Conservation (phyloP, 2,113 vertebrate genomes). For the Amblyopsis rosae region DNA sequence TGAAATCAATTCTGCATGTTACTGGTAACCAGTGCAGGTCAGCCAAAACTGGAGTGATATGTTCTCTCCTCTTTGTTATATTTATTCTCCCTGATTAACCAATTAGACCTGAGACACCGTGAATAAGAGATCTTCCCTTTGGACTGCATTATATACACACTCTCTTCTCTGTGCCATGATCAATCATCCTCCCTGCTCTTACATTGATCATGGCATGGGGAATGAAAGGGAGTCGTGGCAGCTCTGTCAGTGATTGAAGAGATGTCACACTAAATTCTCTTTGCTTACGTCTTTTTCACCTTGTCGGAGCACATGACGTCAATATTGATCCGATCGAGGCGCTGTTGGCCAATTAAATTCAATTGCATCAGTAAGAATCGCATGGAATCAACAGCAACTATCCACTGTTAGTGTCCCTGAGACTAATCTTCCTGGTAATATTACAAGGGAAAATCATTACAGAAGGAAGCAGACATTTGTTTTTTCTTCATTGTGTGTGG, state of each 20-base stretch:
- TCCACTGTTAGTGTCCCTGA: conserved; percentile 8
- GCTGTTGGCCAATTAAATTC: conserved; percentile 55
- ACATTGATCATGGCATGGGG: conserved; percentile 33
- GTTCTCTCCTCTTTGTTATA: too few species aligned
- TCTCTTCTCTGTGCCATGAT: conserved; percentile 37
- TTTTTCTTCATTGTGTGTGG: not conserved
- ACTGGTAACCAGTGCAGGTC: too few species aligned
- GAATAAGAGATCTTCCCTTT: conserved; percentile 58
- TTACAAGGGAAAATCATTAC: too few species aligned
- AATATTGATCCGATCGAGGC: conserved; percentile 56
- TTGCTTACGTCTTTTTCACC: conserved; percentile 60
- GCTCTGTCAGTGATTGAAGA: conserved; percentile 59
- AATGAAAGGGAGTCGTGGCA: conserved; percentile 49
- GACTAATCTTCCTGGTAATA: too few species aligned
- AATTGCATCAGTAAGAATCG: conserved; percentile 38
- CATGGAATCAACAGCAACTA: conserved; percentile 49
- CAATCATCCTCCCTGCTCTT: conserved; percentile 43
- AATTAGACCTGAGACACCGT: conserved; percentile 46
- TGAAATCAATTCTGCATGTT: too few species aligned
- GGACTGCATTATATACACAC: conserved; percentile 37
- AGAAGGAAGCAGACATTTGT: too few species aligned
- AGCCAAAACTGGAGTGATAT: too few species aligned
- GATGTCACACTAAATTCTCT: conserved; percentile 67
- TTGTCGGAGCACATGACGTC: conserved; percentile 55
- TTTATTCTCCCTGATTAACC: conserved; percentile 52